Conservation (phyloP, 2,113 vertebrate genomes). For the Thamnophis sirtalis region DNA sequence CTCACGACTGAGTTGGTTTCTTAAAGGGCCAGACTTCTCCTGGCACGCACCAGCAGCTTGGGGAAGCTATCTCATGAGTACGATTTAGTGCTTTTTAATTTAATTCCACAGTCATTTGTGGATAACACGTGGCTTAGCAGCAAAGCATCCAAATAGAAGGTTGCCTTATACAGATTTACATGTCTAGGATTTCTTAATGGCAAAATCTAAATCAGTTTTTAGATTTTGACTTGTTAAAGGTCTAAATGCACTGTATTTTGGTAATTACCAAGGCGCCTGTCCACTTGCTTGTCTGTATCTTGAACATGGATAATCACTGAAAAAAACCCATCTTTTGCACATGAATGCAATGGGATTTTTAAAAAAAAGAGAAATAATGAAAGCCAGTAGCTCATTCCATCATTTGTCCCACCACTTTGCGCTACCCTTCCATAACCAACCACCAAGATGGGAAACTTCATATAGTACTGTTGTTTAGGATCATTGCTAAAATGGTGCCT, state of each 20-base stretch:
- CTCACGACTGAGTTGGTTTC: conserved; percentile 53
- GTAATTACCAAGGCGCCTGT: not conserved
- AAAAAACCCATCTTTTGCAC: not conserved
- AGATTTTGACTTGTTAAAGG: not conserved
- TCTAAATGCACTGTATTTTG: not conserved
- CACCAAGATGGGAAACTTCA: conserved; percentile 25
- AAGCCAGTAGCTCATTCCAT: not conserved
- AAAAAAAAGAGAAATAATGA: conserved; percentile 4
- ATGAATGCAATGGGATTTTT: not conserved
- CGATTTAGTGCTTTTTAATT: not conserved
- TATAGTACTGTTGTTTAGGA: conserved; percentile 21
- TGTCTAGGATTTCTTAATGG: not conserved
- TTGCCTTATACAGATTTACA: not conserved
- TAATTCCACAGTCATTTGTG: accelerated
- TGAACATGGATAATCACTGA: not conserved
- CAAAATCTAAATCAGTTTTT: not conserved
- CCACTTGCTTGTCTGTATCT: not conserved
- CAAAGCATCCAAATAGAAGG: not conserved
- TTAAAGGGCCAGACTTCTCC: conserved; percentile 65
- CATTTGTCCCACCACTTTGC: not conserved
- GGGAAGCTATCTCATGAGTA: not conserved
- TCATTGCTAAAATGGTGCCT: not conserved
- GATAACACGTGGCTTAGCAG: not conserved
- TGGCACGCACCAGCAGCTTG: not conserved
- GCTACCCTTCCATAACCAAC: conserved; percentile 16